Percentiles rank a stretch among this genome's conserved stretches.
These are phyloP conservation scores for Kuschelorhynchus macadamiae DNA, from an alignment of 2,888 invertebrate genomes.

Conservation along the genomic window DNA sequence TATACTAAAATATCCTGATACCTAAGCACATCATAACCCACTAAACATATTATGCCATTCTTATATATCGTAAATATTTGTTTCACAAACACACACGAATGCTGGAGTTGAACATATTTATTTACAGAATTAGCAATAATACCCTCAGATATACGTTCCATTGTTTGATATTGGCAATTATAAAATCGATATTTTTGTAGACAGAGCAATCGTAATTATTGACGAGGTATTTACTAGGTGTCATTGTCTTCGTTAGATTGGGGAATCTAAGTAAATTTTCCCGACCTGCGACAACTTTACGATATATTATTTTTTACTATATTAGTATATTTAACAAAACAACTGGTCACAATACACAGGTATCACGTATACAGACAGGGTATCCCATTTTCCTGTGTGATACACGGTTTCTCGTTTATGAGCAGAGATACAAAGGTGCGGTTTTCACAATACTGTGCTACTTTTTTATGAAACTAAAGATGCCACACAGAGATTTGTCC, in stretches of 20 bases:
- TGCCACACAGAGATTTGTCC: too few species aligned
- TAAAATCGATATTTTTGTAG: slow-evolving; percentile 51
- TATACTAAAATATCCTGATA: slow-evolving; percentile 11
- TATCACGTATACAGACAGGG: too few species aligned
- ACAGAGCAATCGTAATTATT: slow-evolving; percentile 51
- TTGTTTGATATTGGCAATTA: slow-evolving; percentile 54
- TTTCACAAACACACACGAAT: slow-evolving; percentile 54
- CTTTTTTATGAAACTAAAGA: too few species aligned
- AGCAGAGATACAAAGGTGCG: too few species aligned
- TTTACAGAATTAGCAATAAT: slow-evolving; percentile 53
- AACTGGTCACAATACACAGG: too few species aligned
- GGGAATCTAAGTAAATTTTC: slow-evolving; percentile 26
- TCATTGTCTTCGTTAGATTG: slow-evolving; percentile 33
- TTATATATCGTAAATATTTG: slow-evolving; percentile 54
- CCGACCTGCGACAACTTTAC: slow-evolving; percentile 15
- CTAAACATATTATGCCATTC: slow-evolving; percentile 39
- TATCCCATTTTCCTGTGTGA: too few species aligned
- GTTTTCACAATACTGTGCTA: too few species aligned
- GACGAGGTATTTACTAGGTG: slow-evolving; percentile 31
- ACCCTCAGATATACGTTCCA: slow-evolving; percentile 35
- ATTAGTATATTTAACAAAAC: too few species aligned
- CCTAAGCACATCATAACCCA: slow-evolving; percentile 34
- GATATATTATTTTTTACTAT: too few species aligned
- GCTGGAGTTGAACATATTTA: slow-evolving; percentile 54
- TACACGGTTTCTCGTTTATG: too few species aligned